These are phyloP conservation scores for Acropternis orthonyx DNA, from an alignment of 2,797 vertebrate genomes.

Conservation along the genomic window DNA sequence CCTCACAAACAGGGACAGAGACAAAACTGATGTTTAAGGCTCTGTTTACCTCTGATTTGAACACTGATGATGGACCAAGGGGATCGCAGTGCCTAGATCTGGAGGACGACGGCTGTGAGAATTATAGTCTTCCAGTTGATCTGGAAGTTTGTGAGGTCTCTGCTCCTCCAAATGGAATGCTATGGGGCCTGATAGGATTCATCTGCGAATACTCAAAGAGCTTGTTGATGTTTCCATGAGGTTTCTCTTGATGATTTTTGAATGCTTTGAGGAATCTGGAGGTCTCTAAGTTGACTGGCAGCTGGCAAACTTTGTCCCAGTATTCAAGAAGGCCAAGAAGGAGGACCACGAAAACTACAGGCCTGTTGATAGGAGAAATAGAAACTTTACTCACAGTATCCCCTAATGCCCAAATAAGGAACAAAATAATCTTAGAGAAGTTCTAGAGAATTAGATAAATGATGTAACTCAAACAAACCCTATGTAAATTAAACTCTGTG, in stretches of 20 bases:
- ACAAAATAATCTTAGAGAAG: too few species aligned
- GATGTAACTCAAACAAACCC: too few species aligned
- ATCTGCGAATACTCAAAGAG: neutral
- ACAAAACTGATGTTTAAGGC: too few species aligned
- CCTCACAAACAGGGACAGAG: too few species aligned
- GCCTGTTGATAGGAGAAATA: neutral
- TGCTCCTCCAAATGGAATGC: neutral
- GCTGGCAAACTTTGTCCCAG: neutral
- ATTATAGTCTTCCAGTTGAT: neutral
- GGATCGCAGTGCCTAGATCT: too few species aligned
- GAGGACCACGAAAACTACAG: neutral
- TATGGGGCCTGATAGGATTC: neutral
- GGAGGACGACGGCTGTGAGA: too few species aligned
- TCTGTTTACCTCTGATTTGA: too few species aligned
- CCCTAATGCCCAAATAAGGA: neutral
- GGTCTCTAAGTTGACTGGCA: neutral
- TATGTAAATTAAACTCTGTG: too few species aligned
- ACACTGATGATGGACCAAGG: too few species aligned
- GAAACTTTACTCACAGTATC: too few species aligned
- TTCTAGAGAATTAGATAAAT: too few species aligned
- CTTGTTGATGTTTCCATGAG: neutral
- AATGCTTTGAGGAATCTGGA: neutral
- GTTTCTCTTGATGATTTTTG: neutral
- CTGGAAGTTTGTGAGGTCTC: neutral
- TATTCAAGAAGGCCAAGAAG: neutral